A percentile compares a stretch with the other conserved stretches of the same genome.
These are phyloP conservation scores for Chrysolina americana DNA, from an alignment of 2,888 invertebrate species.

Conservation along the genomic window DNA sequence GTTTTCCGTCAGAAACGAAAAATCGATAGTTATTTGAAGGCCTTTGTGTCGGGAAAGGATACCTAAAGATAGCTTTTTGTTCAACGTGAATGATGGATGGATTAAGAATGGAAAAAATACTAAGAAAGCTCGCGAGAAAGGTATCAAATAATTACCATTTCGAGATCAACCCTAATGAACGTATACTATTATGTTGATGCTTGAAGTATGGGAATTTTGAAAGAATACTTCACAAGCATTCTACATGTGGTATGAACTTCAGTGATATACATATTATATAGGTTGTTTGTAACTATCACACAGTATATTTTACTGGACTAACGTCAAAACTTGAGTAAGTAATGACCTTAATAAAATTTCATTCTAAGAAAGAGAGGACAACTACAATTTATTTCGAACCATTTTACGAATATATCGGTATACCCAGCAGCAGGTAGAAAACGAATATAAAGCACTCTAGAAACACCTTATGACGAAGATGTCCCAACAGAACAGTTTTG, in stretches of 20 bases:
- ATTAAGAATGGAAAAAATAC: not conserved
- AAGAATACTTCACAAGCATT: not conserved
- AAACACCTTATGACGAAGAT: not conserved
- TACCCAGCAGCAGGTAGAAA: conserved; percentile 8
- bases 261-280: no score
- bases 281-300: no score
- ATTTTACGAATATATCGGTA: not conserved
- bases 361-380: not conserved
- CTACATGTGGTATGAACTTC: no score
- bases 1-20: conserved; percentile 43
- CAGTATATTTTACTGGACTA: not conserved
- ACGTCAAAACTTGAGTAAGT: not conserved
- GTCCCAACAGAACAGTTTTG: conserved; percentile 6
- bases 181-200: no score
- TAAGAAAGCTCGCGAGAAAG: not conserved
- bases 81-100: not conserved
- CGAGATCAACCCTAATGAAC: not conserved
- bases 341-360: not conserved
- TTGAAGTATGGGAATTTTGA: not conserved
- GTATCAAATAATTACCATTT: not conserved
- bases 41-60: conserved; percentile 28
- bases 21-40: conserved; percentile 39
- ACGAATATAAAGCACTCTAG: not conserved
- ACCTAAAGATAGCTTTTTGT: conserved; percentile 32
- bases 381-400: not conserved